A percentile compares a stretch with the other conserved stretches of the same genome.
phyloP scores from a whole-genome alignment of 1,140 invertebrate species.

The Drosophila ananassae region DNA sequence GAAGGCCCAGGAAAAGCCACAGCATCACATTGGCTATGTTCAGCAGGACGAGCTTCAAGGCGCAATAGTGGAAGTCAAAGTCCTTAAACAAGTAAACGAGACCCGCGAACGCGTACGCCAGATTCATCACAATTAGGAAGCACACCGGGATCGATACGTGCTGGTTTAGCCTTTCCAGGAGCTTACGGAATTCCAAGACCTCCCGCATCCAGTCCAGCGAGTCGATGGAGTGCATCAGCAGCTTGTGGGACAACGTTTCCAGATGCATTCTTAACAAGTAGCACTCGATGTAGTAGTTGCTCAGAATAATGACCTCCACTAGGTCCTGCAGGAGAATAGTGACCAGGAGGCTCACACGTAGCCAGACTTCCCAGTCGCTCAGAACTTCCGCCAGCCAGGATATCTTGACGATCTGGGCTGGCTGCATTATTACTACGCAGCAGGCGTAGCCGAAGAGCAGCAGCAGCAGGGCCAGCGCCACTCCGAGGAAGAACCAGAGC shows the following conservation, averaged over 20 bases:
- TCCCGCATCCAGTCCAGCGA: conserved; percentile 91
- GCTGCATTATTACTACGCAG: conserved; percentile 86
- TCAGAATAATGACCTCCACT: conserved; percentile 90
- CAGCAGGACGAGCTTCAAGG: conserved; percentile 86
- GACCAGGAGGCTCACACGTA: conserved; percentile 85
- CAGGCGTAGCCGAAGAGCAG: conserved; percentile 88
- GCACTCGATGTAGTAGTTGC: conserved; percentile 92
- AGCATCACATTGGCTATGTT: conserved; percentile 88
- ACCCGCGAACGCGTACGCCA: conserved; percentile 89
- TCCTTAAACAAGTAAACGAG: conserved; percentile 87
- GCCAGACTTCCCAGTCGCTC: conserved; percentile 86
- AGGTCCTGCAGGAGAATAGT: conserved; percentile 91
- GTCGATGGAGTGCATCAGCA: conserved; percentile 89
- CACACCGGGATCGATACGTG: conserved; percentile 89
- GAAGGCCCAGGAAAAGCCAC: conserved; percentile 88
- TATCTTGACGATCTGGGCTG: conserved; percentile 84
- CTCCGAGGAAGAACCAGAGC: conserved; percentile 89
- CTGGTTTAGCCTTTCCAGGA: conserved; percentile 90
- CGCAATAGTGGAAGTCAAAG: conserved; percentile 83
- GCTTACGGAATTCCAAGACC: conserved; percentile 90
- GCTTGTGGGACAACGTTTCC: conserved; percentile 88
- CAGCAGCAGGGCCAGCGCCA: conserved; percentile 88
- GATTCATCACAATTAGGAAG: conserved; percentile 90
- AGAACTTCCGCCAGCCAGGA: conserved; percentile 50
- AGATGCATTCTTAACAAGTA: conserved; percentile 90